Evolutionary conservation across 2,797 vertebrate species (phyloP).

Genomic region (Crocidura indochinensis): DNA sequence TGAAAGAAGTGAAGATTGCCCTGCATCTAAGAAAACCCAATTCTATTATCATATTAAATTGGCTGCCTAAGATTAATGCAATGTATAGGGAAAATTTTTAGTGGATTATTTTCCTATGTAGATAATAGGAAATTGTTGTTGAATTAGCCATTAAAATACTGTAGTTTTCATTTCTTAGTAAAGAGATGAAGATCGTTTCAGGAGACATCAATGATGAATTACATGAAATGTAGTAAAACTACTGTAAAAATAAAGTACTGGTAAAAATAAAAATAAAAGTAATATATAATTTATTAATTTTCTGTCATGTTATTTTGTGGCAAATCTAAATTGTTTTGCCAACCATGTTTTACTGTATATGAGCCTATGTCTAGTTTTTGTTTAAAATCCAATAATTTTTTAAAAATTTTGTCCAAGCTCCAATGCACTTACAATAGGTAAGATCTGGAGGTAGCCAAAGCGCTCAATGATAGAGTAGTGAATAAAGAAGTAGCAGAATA

Average conservation of each 20-base stretch:
- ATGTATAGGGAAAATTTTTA: background rate
- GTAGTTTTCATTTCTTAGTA: constrained; percentile 34
- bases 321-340: background rate
- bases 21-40: constrained; percentile 25
- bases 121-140: constrained; percentile 13
- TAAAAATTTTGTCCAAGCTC: too few relatives aligned
- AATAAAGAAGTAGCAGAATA: too few relatives aligned
- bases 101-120: background rate
- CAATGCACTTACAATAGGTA: too few relatives aligned
- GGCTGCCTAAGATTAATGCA: background rate
- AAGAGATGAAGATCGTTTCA: constrained; percentile 27
- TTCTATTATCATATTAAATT: background rate
- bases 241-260: background rate
- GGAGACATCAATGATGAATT: constrained; percentile 18
- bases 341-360: constrained; percentile 5
- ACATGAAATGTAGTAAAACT: constrained; percentile 56
- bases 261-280: constrained; percentile 39
- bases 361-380: constrained; percentile 59
- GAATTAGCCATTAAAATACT: constrained; percentile 49
- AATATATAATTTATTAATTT: constrained; percentile 42
- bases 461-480: too few relatives aligned
- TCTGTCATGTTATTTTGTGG: constrained; percentile 45
- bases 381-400: background rate
- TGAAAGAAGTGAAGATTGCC: background rate
- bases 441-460: too few relatives aligned